Evolutionary conservation across 2,797 vertebrate species (phyloP).

Genomic region (Xyrichtys novacula): DNA sequence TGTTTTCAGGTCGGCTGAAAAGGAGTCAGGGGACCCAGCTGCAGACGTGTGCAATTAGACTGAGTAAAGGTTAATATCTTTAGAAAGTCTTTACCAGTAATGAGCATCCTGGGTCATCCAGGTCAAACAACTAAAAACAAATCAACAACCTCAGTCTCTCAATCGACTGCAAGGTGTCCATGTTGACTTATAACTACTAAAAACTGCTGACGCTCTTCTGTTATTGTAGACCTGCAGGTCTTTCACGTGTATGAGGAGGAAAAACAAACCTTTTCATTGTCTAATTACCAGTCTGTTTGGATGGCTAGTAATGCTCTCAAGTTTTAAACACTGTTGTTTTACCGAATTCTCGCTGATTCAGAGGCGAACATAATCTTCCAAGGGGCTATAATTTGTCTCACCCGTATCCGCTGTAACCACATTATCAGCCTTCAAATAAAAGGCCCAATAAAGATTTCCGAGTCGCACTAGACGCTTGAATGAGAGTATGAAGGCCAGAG

Average conservation of each 20-base stretch:
- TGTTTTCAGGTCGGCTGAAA: too few relatives aligned
- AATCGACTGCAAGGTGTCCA: neutral
- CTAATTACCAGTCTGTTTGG: constrained; percentile 1
- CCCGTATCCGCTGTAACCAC: constrained; percentile 63
- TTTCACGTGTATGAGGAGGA: neutral
- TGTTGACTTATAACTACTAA: neutral
- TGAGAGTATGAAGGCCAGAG: constrained; percentile 13
- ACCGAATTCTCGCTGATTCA: constrained; percentile 46
- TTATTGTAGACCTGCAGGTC: neutral
- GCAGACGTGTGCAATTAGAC: too few relatives aligned
- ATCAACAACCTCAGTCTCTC: too few relatives aligned
- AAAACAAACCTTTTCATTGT: constrained; percentile 19
- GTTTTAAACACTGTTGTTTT: constrained; percentile 34
- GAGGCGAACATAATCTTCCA: constrained; percentile 25
- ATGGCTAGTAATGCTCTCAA: neutral
- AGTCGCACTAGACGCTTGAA: constrained; percentile 25
- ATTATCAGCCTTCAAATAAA: constrained; percentile 44
- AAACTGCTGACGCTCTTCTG: neutral
- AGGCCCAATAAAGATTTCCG: constrained; percentile 38
- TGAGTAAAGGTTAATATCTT: too few relatives aligned
- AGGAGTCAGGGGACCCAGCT: too few relatives aligned
- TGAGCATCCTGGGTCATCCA: too few relatives aligned
- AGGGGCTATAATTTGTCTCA: constrained; percentile 59
- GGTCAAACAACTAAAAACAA: too few relatives aligned
- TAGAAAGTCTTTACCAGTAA: too few relatives aligned